A percentile compares a stretch with the other conserved stretches of the same genome.
Conservation (phyloP, 2,113 vertebrate genomes). For the Morone saxatilis region DNA sequence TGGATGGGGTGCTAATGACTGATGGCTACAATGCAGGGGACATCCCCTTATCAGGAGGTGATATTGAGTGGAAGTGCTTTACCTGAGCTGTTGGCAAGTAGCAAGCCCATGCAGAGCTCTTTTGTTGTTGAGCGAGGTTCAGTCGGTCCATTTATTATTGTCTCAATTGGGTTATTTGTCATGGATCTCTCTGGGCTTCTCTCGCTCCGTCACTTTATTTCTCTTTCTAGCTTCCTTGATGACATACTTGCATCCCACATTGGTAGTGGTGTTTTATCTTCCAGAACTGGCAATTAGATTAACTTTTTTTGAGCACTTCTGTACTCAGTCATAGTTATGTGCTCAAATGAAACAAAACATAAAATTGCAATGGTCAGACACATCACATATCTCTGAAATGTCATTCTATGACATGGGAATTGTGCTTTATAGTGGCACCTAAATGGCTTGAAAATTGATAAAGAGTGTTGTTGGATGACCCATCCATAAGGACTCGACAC, state of each 20-base stretch:
- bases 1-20: constrained; percentile 47
- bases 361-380: constrained; percentile 30
- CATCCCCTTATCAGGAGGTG: constrained; percentile 7
- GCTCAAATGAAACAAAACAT: constrained; percentile 23
- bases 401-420: constrained; percentile 24
- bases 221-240: constrained; percentile 32
- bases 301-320: neutral
- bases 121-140: constrained; percentile 32
- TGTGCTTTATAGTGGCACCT: constrained; percentile 26
- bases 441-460: constrained; percentile 46
- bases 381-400: constrained; percentile 5
- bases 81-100: constrained; percentile 38
- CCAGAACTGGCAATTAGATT: neutral
- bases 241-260: constrained; percentile 32
- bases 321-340: constrained; percentile 15
- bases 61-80: constrained; percentile 14
- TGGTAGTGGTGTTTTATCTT: constrained; percentile 39
- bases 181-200: constrained; percentile 40
- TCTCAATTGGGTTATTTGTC: constrained; percentile 57
- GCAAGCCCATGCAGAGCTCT: constrained; percentile 19
- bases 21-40: constrained; percentile 40
- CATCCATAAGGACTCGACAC: constrained; percentile 40
- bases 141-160: constrained; percentile 42
- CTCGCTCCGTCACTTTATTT: constrained; percentile 29
- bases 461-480: constrained; percentile 25